phyloP scores from a whole-genome alignment of 2,888 invertebrate species.

The Calameuta pallipes region DNA sequence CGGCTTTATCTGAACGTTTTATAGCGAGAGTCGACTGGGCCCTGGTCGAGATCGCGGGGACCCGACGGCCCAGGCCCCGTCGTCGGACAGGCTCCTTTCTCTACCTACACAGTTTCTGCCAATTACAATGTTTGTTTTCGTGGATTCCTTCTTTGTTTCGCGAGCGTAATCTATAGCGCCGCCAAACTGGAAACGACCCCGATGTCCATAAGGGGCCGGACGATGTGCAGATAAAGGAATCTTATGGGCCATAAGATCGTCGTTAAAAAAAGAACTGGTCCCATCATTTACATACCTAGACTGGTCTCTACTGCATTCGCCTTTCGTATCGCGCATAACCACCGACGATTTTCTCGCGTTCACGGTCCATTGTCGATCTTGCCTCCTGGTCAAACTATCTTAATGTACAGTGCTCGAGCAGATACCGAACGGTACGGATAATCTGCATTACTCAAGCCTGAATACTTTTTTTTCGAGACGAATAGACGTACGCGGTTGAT shows the following conservation, averaged over 20 bases:
- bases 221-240: conserved; percentile 31
- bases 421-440: too few species aligned
- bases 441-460: too few species aligned
- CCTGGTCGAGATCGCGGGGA: conserved; percentile 3
- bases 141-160: conserved; percentile 39
- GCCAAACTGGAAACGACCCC: conserved; percentile 29
- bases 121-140: conserved; percentile 36
- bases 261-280: conserved; percentile 27
- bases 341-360: conserved; percentile 6
- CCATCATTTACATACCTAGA: conserved; percentile 31
- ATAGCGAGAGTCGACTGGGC: conserved; percentile 35
- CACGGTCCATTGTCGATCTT: not conserved
- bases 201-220: conserved; percentile 24
- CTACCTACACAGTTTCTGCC: conserved; percentile 18
- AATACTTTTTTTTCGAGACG: too few species aligned
- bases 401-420: too few species aligned
- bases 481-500: too few species aligned
- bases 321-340: not conserved
- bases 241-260: conserved; percentile 24
- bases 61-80: not conserved
- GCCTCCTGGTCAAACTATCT: not conserved
- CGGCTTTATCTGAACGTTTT: conserved; percentile 59
- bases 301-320: conserved; percentile 1
- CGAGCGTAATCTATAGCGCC: conserved; percentile 27
- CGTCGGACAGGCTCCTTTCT: not conserved